These are phyloP conservation scores for Elachura formosa DNA, from an alignment of 2,113 vertebrate species.

Conservation along the genomic window DNA sequence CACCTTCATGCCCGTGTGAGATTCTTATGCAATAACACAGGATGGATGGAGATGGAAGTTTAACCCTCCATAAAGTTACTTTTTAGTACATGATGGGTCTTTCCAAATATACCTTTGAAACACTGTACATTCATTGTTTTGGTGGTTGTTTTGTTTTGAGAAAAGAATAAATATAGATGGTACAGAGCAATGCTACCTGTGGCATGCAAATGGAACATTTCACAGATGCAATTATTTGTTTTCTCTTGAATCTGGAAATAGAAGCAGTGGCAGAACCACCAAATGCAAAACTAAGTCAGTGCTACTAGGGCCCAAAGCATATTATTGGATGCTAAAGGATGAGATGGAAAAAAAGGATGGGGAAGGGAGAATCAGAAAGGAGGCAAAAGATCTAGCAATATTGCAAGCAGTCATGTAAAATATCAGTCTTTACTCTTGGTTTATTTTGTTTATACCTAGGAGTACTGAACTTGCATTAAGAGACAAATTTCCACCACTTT, in stretches of 20 bases:
- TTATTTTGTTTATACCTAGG: not conserved
- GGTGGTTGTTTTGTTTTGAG: not conserved
- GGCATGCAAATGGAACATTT: not conserved
- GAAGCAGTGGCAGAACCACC: not conserved
- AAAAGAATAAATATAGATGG: not conserved
- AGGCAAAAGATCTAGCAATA: not conserved
- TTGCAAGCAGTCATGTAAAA: not conserved
- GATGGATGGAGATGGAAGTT: not conserved
- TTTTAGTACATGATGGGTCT: not conserved
- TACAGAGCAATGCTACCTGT: not conserved
- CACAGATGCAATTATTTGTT: not conserved
- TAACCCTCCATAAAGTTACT: not conserved
- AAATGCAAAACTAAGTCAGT: not conserved
- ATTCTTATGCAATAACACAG: not conserved
- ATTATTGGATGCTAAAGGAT: not conserved
- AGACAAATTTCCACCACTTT: not conserved
- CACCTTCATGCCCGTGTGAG: not conserved
- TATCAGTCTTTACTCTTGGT: not conserved
- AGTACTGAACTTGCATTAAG: not conserved
- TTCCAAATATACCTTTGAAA: not conserved
- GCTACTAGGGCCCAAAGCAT: not conserved
- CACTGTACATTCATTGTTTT: rapidly evolving
- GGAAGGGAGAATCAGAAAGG: not conserved
- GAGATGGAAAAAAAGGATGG: not conserved
- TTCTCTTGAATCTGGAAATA: not conserved